These are phyloP conservation scores for Luehdorfia chinensis DNA, from an alignment of 1,140 invertebrate species.

Conservation along the genomic window DNA sequence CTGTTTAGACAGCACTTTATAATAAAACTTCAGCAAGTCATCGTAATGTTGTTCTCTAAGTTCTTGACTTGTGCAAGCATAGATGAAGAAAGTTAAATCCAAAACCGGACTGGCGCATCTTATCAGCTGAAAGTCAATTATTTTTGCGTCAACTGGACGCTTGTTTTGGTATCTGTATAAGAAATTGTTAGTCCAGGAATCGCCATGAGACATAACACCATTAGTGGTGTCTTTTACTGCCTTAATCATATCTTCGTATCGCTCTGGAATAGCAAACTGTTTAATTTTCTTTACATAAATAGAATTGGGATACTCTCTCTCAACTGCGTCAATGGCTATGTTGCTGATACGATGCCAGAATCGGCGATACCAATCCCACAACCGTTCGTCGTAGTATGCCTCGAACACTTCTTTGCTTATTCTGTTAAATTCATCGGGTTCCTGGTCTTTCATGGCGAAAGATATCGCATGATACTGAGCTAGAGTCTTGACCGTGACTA, in stretches of 20 bases:
- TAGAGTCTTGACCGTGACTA: slow-evolving; percentile 77
- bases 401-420: slow-evolving; percentile 64
- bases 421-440: slow-evolving; percentile 77
- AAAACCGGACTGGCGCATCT: slow-evolving; percentile 78
- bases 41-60: slow-evolving; percentile 79
- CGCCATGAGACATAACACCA: slow-evolving; percentile 82
- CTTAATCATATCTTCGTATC: slow-evolving; percentile 53
- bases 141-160: slow-evolving; percentile 72
- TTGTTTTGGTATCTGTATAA: slow-evolving; percentile 74
- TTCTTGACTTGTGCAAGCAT: slow-evolving; percentile 79
- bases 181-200: slow-evolving; percentile 87
- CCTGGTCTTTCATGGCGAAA: slow-evolving; percentile 82
- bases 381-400: slow-evolving; percentile 78
- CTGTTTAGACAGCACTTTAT: slow-evolving; percentile 75
- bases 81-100: slow-evolving; percentile 81
- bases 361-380: slow-evolving; percentile 80
- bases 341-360: slow-evolving; percentile 78
- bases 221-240: slow-evolving; percentile 47
- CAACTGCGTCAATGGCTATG: slow-evolving; percentile 80
- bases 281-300: slow-evolving; percentile 78
- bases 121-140: slow-evolving; percentile 85
- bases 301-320: slow-evolving; percentile 79
- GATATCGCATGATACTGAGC: slow-evolving; percentile 84
- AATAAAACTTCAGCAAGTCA: slow-evolving; percentile 77
- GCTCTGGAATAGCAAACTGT: slow-evolving; percentile 73